A percentile compares a stretch with the other conserved stretches of the same genome.
phyloP scores from a whole-genome alignment of 1,140 invertebrate genomes.

The Limonius californicus region DNA sequence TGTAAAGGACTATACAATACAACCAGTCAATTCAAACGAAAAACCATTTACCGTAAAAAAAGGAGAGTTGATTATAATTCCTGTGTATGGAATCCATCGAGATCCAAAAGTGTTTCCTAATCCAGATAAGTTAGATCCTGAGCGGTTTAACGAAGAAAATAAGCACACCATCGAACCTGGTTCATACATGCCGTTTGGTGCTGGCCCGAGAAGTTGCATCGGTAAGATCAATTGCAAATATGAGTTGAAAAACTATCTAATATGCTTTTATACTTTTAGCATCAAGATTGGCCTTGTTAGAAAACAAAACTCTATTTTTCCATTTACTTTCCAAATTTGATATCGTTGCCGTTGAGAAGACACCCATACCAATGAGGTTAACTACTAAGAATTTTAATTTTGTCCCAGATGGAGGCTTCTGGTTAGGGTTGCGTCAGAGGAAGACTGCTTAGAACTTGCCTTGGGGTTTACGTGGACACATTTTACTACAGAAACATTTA shows the following conservation, averaged over 20 bases:
- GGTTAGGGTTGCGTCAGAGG: conserved; percentile 30
- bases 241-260: not conserved
- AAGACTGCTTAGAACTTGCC: too few relatives aligned
- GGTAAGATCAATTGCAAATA: conserved; percentile 25
- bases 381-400: conserved; percentile 25
- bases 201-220: conserved; percentile 43
- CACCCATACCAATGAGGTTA: conserved; percentile 24
- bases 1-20: conserved; percentile 37
- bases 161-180: conserved; percentile 46
- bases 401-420: conserved; percentile 35
- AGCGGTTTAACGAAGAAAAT: conserved; percentile 50
- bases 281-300: conserved; percentile 33
- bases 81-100: conserved; percentile 48
- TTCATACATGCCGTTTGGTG: conserved; percentile 56
- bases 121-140: conserved; percentile 51
- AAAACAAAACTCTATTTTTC: conserved; percentile 29
- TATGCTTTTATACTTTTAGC: conserved; percentile 19
- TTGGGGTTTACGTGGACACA: too few relatives aligned
- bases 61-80: conserved; percentile 34
- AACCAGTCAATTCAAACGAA: conserved; percentile 9
- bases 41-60: conserved; percentile 29
- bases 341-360: conserved; percentile 38
- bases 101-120: conserved; percentile 45
- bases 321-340: conserved; percentile 41
- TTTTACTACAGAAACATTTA: too few relatives aligned